These are phyloP conservation scores for Dendroctonus valens DNA, from an alignment of 1,140 invertebrate genomes.

Conservation along the genomic window DNA sequence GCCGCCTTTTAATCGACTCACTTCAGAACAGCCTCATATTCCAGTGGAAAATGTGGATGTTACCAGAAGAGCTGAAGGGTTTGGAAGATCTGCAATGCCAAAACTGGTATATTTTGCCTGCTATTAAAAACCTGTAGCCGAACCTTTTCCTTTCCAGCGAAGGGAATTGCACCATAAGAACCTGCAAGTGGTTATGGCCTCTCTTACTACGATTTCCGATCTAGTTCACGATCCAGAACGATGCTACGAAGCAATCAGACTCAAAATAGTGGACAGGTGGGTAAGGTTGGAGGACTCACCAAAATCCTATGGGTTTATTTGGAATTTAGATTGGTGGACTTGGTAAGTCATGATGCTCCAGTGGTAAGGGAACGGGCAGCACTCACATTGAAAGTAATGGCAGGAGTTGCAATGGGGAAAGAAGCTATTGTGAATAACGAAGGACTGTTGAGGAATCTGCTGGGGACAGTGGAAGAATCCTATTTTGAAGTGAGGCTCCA, in stretches of 20 bases:
- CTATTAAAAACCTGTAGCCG: neutral
- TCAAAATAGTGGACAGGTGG: slow-evolving; percentile 41
- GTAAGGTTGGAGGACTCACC: neutral
- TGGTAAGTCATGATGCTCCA: slow-evolving; percentile 35
- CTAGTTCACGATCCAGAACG: slow-evolving; percentile 45
- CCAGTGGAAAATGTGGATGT: slow-evolving; percentile 42
- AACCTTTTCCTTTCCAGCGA: slow-evolving; percentile 32
- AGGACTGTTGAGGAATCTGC: slow-evolving; percentile 36
- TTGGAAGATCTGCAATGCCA: slow-evolving; percentile 42
- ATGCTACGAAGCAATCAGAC: slow-evolving; percentile 42
- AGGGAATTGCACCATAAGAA: slow-evolving; percentile 42
- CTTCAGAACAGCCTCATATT: slow-evolving; percentile 43
- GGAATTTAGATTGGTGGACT: slow-evolving; percentile 35
- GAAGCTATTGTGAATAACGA: slow-evolving; percentile 40
- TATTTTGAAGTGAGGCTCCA: slow-evolving; percentile 37
- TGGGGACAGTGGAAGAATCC: slow-evolving; percentile 34
- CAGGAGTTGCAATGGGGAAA: slow-evolving; percentile 38
- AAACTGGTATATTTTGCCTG: slow-evolving; percentile 41
- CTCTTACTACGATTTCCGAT: slow-evolving; percentile 42
- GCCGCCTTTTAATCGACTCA: slow-evolving; percentile 42
- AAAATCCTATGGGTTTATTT: neutral
- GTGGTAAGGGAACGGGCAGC: slow-evolving; percentile 40
- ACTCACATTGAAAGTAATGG: slow-evolving; percentile 38
- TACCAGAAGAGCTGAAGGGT: slow-evolving; percentile 42
- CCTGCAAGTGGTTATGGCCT: slow-evolving; percentile 36